A percentile compares a stretch with the other conserved stretches of the same genome.
Conservation (phyloP, 1,140 invertebrate species). For the Hylyphantes graminicola region DNA sequence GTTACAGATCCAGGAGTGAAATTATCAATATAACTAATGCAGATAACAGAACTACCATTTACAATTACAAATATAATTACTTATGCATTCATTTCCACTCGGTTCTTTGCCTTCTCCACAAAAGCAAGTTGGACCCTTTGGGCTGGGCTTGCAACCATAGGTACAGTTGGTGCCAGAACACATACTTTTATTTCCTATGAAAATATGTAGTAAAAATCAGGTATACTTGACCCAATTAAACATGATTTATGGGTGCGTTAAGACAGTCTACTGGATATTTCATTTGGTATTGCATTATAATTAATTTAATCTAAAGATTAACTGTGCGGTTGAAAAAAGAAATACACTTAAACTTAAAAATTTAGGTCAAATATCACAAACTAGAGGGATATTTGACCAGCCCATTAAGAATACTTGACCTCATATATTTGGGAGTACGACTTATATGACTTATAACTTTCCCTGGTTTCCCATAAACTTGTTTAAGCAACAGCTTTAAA, state of each 20-base stretch:
- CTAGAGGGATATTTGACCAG: too few relatives aligned
- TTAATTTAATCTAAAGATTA: not conserved
- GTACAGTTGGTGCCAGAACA: conserved; percentile 73
- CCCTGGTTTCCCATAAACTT: too few relatives aligned
- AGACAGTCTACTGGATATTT: not conserved
- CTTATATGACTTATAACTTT: too few relatives aligned
- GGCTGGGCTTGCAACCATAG: conserved; percentile 76
- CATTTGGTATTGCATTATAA: not conserved
- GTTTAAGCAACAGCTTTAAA: too few relatives aligned
- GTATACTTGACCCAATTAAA: too few relatives aligned
- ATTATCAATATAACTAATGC: too few relatives aligned
- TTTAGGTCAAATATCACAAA: not conserved
- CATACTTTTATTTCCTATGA: conserved; percentile 71
- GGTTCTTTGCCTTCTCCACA: conserved; percentile 79
- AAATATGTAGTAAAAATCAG: conserved; percentile 34
- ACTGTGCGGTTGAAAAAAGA: not conserved
- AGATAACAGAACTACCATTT: too few relatives aligned
- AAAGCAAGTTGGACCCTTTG: conserved; percentile 78
- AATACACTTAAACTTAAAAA: not conserved
- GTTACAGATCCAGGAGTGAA: too few relatives aligned
- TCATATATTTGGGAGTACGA: too few relatives aligned
- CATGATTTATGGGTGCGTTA: not conserved
- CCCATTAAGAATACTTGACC: too few relatives aligned
- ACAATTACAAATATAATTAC: conserved; percentile 66
- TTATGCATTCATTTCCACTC: conserved; percentile 74